Evolutionary conservation across 2,888 invertebrate genomes (phyloP).

Genomic region (Nephrotoma flavescens): DNA sequence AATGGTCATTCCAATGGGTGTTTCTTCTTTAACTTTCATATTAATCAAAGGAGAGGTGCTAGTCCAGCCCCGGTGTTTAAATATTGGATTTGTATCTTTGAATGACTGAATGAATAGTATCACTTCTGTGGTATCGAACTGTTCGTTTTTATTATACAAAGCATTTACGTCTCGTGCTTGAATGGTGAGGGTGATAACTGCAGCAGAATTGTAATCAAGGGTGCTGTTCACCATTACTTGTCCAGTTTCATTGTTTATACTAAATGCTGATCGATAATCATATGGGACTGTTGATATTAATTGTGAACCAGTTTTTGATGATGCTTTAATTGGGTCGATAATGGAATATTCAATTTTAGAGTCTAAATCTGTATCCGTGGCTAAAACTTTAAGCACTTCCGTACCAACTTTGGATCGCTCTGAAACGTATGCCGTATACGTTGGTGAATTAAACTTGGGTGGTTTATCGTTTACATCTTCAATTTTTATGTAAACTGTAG

Average conservation of each 20-base stretch:
- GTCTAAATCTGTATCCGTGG: constrained; percentile 55
- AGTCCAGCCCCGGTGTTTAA: constrained; percentile 57
- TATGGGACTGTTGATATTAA: constrained; percentile 44
- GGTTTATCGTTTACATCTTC: constrained; percentile 70
- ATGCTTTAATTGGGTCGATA: constrained; percentile 49
- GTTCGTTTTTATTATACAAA: constrained; percentile 44
- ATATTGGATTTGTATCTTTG: constrained; percentile 60
- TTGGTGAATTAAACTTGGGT: constrained; percentile 51
- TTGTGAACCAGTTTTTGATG: constrained; percentile 59
- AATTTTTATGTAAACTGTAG: constrained; percentile 55
- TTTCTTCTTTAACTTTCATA: constrained; percentile 57
- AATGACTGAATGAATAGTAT: constrained; percentile 66
- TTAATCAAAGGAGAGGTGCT: constrained; percentile 51
- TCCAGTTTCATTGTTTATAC: constrained; percentile 53
- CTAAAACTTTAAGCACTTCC: constrained; percentile 46
- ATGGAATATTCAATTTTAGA: constrained; percentile 53
- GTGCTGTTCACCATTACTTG: constrained; percentile 49
- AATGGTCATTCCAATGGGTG: constrained; percentile 56
- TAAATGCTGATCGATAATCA: constrained; percentile 50
- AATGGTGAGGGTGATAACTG: constrained; percentile 57
- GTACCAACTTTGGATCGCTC: constrained; percentile 49
- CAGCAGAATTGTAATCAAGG: constrained; percentile 56
- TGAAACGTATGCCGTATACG: constrained; percentile 52
- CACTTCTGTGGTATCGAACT: constrained; percentile 50
- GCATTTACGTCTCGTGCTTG: constrained; percentile 58